Evolutionary conservation across 2,797 vertebrate species (phyloP).

Genomic region (Poeciliopsis paucimaculata): DNA sequence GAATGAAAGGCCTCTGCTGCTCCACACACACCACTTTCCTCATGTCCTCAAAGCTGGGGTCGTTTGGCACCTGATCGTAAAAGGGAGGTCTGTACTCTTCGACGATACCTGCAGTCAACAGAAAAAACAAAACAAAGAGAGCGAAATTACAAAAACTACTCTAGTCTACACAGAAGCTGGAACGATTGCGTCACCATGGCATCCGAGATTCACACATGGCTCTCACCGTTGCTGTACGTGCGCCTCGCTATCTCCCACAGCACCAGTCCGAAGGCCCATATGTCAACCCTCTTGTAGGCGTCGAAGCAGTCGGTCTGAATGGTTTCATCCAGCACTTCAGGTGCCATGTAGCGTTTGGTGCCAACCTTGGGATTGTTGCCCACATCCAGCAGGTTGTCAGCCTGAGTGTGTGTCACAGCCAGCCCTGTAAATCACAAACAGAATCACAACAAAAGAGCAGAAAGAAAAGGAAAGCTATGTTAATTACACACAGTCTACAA

Average conservation of each 20-base stretch:
- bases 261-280: conserved; percentile 87
- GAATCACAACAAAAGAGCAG: background rate
- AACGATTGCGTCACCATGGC: background rate
- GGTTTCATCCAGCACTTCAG: conserved; percentile 85
- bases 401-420: conserved; percentile 85
- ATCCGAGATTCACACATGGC: background rate
- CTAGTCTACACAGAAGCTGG: background rate
- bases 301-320: conserved; percentile 87
- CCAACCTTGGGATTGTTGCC: conserved; percentile 88
- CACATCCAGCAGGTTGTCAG: conserved; percentile 84
- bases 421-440: conserved; percentile 69
- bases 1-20: conserved; percentile 86
- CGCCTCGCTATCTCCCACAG: conserved; percentile 86
- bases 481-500: background rate
- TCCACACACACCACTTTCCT: conserved; percentile 87
- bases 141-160: background rate
- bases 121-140: background rate
- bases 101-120: conserved; percentile 77
- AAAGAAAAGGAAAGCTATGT: background rate
- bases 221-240: conserved; percentile 85
- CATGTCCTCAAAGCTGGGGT: conserved; percentile 88
- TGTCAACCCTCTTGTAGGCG: conserved; percentile 86
- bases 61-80: conserved; percentile 86
- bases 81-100: conserved; percentile 87
- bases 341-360: conserved; percentile 88